Evolutionary conservation across 2,888 invertebrate species (phyloP), one percentile per base, ranked within the genome.

Genomic region (Nomada fucata): DNA sequence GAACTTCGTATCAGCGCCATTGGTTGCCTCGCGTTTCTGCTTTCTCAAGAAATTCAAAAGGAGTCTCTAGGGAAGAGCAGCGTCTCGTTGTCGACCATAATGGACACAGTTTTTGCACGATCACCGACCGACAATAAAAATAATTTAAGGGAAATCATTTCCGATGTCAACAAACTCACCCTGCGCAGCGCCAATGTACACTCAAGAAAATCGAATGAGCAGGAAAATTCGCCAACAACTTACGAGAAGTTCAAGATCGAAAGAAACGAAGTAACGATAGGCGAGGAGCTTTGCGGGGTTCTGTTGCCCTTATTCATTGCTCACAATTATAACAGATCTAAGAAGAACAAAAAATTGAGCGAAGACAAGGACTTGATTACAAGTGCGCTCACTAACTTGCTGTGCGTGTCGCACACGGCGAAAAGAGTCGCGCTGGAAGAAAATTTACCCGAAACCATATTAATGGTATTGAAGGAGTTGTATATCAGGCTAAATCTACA

Each of bases 401-500:
- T 95, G 1, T 94, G 94, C 52, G 90, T 94, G 23, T 95, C 95
- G 0, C 84, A 84, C 10, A 93, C 94, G 84, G 95, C 95, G 0
- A 95, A 95, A 86, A 92, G 88, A 79, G 90, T 90, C 67, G 95
- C 95, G 0, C 83, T 95, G 0, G 84, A 90, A 29, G 92, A 94
- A 76, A 94, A 94, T 57, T 90, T 95, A 7, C 88, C 94, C 2
- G 90, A 91, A 68, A 93, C 91, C 2, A 88, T 93, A 20, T 77
- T 95, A 15, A 90, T 94, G 82, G 93, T 94, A 77, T 85, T 95
- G n/a, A 94, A 94, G 83, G 94, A 94, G 77, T 87, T 94, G 20
- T 94, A 95, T 63, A 91, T 94, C 9, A 94, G 94, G 85, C 89
- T 95, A 18, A 95, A 94, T 86, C 87, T 95, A 23, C 94, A 95